Conservation (phyloP, 2,888 invertebrate genomes). For the Panzeria rudis region DNA sequence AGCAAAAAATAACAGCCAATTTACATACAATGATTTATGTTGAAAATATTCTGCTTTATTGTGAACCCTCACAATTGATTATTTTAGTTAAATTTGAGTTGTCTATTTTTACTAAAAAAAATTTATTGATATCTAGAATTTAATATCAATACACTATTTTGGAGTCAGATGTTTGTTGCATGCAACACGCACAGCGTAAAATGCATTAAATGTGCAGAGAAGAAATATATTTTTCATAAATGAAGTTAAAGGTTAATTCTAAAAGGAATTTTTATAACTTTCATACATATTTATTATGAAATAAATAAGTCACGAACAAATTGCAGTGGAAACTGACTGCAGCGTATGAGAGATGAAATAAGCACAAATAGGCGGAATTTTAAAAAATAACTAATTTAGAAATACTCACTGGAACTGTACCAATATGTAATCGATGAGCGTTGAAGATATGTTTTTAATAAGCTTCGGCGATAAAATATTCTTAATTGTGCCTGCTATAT, state of each 20-base stretch:
- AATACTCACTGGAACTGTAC: no score
- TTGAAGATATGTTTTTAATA: no score
- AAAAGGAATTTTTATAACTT: neutral
- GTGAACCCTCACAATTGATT: neutral
- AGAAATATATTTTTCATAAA: conserved; percentile 5
- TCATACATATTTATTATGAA: neutral
- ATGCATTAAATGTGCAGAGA: neutral
- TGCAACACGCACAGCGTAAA: conserved; percentile 11
- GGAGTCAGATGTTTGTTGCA: conserved; percentile 9
- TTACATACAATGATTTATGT: no score
- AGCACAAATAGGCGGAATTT: neutral
- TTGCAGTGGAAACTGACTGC: neutral
- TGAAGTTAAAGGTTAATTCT: conserved; percentile 6
- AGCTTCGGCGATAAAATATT: no score
- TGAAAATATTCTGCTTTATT: neutral
- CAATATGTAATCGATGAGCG: no score
- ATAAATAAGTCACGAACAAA: neutral
- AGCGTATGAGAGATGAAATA: neutral
- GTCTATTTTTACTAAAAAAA: no score
- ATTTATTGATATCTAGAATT: conserved; percentile 1
- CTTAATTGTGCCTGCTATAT: no score
- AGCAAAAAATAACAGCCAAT: no score
- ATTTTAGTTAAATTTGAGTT: neutral
- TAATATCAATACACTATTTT: neutral
- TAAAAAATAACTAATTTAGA: no score